phyloP scores from a whole-genome alignment of 2,113 vertebrate genomes.

The Lucifuga dentata region DNA sequence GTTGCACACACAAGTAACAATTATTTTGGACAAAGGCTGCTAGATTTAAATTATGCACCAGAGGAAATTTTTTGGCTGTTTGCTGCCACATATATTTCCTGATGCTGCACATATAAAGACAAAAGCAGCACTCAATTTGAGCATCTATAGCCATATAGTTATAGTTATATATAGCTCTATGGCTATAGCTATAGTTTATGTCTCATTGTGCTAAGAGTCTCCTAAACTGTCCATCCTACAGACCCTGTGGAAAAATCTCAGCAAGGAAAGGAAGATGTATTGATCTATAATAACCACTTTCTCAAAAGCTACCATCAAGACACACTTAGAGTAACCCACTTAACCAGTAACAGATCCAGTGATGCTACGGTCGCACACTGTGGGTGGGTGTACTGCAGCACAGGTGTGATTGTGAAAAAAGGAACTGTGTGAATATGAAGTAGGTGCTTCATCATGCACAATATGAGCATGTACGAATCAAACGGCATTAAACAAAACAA shows the following conservation, averaged over 20 bases:
- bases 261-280: too few species aligned
- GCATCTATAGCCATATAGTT: too few species aligned
- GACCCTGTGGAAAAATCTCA: not conserved
- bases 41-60: slow-evolving; percentile 61
- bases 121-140: too few species aligned
- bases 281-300: too few species aligned
- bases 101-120: too few species aligned
- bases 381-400: not conserved
- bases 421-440: not conserved
- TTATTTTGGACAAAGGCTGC: slow-evolving; percentile 68
- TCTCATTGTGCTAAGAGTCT: too few species aligned
- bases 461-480: slow-evolving; percentile 12
- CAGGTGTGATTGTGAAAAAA: not conserved
- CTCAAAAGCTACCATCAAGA: slow-evolving; percentile 26
- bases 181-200: too few species aligned
- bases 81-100: not conserved
- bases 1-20: slow-evolving; percentile 58
- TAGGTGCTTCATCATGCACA: not conserved
- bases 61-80: slow-evolving; percentile 28
- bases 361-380: not conserved
- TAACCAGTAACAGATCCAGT: not conserved
- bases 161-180: too few species aligned
- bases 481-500: not conserved
- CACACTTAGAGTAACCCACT: slow-evolving; percentile 14
- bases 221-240: not conserved